phyloP scores from a whole-genome alignment of 2,113 vertebrate genomes.

The Progne subis region DNA sequence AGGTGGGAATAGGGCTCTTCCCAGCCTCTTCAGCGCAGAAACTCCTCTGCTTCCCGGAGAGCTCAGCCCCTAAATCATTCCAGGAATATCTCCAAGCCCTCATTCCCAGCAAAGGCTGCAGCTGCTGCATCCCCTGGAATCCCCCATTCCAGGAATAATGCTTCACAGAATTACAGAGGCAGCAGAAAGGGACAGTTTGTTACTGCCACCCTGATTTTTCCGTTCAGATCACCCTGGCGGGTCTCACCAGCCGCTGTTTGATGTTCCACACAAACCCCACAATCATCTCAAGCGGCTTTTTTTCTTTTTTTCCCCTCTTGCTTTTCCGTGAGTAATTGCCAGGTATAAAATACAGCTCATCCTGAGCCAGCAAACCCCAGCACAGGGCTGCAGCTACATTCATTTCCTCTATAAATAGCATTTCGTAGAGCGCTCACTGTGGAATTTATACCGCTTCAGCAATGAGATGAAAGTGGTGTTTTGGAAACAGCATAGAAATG shows the following conservation, averaged over 20 bases:
- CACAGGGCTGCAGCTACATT: conserved; percentile 26
- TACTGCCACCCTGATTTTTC: background rate
- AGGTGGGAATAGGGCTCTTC: background rate
- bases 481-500: conserved; percentile 42
- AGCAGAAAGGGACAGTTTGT: background rate
- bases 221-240: background rate
- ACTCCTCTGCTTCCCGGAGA: background rate
- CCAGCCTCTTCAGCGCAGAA: no score
- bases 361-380: conserved; percentile 20
- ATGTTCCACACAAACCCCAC: background rate
- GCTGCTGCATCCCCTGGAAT: background rate
- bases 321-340: conserved; percentile 45
- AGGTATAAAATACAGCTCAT: conserved; percentile 22
- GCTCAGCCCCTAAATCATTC: background rate
- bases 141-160: rapidly evolving
- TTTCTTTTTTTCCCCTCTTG: background rate
- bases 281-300: background rate
- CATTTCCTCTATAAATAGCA: conserved; percentile 50
- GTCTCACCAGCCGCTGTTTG: background rate
- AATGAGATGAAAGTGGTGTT: conserved; percentile 51
- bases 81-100: background rate
- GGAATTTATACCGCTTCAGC: conserved; percentile 38
- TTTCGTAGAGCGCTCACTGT: conserved; percentile 9
- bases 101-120: background rate
- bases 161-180: background rate